Conservation (phyloP, 2,797 vertebrate species). For the Macrochelys suwanniensis region DNA sequence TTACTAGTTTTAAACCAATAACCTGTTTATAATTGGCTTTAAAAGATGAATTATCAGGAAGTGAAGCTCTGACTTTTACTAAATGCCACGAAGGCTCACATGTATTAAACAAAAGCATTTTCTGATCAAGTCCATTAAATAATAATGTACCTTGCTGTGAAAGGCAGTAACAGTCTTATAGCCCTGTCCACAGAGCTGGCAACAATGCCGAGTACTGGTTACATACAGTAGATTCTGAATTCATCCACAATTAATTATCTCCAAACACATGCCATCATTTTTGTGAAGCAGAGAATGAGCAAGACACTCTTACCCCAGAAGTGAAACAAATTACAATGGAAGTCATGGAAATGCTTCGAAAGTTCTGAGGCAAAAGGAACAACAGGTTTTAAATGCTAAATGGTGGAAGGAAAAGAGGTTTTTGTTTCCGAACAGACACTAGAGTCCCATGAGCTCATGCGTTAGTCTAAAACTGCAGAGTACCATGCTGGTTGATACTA, state of each 20-base stretch:
- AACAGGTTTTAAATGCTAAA: neutral
- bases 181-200: neutral
- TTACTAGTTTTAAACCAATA: constrained; percentile 50
- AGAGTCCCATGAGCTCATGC: neutral
- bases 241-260: neutral
- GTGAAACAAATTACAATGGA: neutral
- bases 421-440: constrained; percentile 40
- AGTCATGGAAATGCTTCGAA: neutral
- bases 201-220: neutral
- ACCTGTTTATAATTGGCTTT: constrained; percentile 70
- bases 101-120: neutral
- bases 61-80: constrained; percentile 7
- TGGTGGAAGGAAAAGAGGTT: neutral
- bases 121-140: constrained; percentile 56
- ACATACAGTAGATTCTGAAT: neutral
- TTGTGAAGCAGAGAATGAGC: neutral
- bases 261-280: neutral
- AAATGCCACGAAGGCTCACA: constrained; percentile 57
- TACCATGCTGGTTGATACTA: constrained; percentile 26
- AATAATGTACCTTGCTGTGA: neutral
- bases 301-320: neutral
- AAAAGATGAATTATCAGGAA: constrained; percentile 49
- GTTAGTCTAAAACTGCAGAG: constrained; percentile 20
- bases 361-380: neutral
- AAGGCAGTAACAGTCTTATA: neutral